A percentile compares a stretch with the other conserved stretches of the same genome.
Evolutionary conservation across 1,140 invertebrate species (phyloP).

Genomic region (Caenorhabditis remanei): DNA sequence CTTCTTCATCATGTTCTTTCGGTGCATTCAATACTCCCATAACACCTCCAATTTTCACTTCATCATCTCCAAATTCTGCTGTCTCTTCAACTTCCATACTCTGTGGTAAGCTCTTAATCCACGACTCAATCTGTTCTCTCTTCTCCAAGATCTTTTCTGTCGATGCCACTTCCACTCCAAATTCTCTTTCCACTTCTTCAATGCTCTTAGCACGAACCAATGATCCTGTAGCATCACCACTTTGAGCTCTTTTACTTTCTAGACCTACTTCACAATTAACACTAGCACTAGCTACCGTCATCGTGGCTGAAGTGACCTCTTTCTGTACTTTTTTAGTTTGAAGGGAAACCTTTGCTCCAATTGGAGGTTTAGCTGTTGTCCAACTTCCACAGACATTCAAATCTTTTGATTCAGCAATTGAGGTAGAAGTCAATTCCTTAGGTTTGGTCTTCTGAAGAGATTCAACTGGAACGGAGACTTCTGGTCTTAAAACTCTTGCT

Average conservation of each 20-base stretch:
- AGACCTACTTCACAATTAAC: conserved; percentile 48
- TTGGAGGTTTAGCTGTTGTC: conserved; percentile 29
- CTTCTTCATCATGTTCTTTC: conserved; percentile 34
- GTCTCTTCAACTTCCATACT: conserved; percentile 21
- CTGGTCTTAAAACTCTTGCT: conserved; percentile 16
- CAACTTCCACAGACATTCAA: conserved; percentile 13
- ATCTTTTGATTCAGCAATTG: conserved; percentile 23
- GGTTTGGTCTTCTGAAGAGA: background rate
- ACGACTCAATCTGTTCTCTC: conserved; percentile 42
- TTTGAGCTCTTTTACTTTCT: conserved; percentile 27
- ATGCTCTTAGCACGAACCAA: conserved; percentile 43
- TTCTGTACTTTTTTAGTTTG: conserved; percentile 44
- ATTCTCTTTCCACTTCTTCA: conserved; percentile 53
- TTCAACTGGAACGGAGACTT: conserved; percentile 1
- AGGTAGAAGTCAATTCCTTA: background rate
- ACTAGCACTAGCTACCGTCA: conserved; percentile 51
- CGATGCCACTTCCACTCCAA: conserved; percentile 38
- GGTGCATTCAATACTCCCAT: conserved; percentile 15
- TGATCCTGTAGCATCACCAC: conserved; percentile 42
- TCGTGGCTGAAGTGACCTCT: conserved; percentile 52
- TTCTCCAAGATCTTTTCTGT: conserved; percentile 28
- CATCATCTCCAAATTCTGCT: conserved; percentile 37
- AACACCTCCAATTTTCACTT: conserved; percentile 27
- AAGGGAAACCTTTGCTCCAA: conserved; percentile 43
- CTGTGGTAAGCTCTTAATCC: conserved; percentile 45